Evolutionary conservation across 2,113 vertebrate genomes (phyloP), one percentile per base, ranked within the genome.

Genomic region (Anolis carolinensis): DNA sequence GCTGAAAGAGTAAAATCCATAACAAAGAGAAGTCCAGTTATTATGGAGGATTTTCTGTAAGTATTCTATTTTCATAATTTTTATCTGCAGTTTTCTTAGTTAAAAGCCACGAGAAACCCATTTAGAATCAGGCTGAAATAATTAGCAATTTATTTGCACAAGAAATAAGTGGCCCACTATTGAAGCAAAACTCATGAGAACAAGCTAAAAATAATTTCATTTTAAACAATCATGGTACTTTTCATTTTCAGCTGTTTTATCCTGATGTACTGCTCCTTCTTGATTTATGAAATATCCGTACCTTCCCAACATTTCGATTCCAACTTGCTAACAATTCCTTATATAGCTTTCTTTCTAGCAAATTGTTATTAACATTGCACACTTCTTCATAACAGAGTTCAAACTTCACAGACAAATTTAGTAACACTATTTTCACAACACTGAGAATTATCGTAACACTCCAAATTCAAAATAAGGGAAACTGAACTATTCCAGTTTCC

Each of bases 81-180:
- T 27, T 34, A 25, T 72, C 10, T 72, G 30, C 32, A 73, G 25
- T 73, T 3, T 68, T 11, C 68, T 82, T 55, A 32, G 65, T 65
- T 76, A 44, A 27, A n/a, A 23, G 20, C 34, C 67, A 18, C 23
- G 13, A 39, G 70, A 44, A 59, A 74, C 27, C 32, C 13, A 74
- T 23, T 71, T 52, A 48, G 34, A 74, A 75, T 27, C 30, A 30
- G 59, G 59, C 27, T 83, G 72, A 74, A 21, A 63, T 10, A 79
- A 79, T 63, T 79, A 79, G 20, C 52, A 32, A 23, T 59, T 34
- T 79, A 79, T 25, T 13, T 82, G 52, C 82, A 83, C 52, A 83
- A 80, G 25, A 67, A 36, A 59, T 79, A 39, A 79, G 73, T 25
- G 55, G 39, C 74, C 25, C 36, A 63, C 71, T 63, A 39, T 18